Evolutionary conservation across 2,113 vertebrate genomes (phyloP).

Genomic region (Cyanoderma ruficeps): DNA sequence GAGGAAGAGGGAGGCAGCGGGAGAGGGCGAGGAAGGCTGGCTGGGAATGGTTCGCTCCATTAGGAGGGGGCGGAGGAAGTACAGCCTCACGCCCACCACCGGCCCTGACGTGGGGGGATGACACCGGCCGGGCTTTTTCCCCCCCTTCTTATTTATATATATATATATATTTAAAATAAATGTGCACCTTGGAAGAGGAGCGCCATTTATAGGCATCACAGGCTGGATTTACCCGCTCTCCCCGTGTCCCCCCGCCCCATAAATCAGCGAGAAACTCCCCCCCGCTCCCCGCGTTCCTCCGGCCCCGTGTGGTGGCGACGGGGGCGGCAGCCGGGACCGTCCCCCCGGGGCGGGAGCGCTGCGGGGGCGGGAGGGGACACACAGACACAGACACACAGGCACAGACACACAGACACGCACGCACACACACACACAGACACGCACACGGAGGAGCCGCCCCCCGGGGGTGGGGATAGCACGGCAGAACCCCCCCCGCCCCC

Average conservation of each 20-base stretch:
- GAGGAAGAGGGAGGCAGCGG: slow-evolving; percentile 47
- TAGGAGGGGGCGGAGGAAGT: slow-evolving; percentile 83
- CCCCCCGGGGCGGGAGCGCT: neutral
- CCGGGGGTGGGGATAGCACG: slow-evolving; percentile 43
- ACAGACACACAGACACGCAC: neutral
- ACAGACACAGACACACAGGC: neutral
- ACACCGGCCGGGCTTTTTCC: slow-evolving; percentile 70
- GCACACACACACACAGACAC: neutral
- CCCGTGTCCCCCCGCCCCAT: neutral
- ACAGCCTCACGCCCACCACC: slow-evolving; percentile 84
- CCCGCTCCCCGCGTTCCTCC: neutral
- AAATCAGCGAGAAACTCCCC: neutral
- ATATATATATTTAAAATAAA: neutral
- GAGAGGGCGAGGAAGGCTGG: slow-evolving; percentile 65
- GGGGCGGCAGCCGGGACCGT: neutral
- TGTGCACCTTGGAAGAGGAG: slow-evolving; percentile 74
- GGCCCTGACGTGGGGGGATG: slow-evolving; percentile 83
- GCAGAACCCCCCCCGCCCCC: slow-evolving; percentile 1
- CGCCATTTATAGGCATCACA: slow-evolving; percentile 75
- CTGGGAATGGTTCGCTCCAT: slow-evolving; percentile 86
- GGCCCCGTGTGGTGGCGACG: neutral
- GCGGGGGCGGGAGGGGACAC: neutral
- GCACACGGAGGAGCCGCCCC: neutral
- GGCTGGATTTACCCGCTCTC: slow-evolving; percentile 53
- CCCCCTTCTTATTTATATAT: neutral